A percentile compares a stretch with the other conserved stretches of the same genome.
phyloP scores from a whole-genome alignment of 1,140 invertebrate species.

The Vanessa atalanta region DNA sequence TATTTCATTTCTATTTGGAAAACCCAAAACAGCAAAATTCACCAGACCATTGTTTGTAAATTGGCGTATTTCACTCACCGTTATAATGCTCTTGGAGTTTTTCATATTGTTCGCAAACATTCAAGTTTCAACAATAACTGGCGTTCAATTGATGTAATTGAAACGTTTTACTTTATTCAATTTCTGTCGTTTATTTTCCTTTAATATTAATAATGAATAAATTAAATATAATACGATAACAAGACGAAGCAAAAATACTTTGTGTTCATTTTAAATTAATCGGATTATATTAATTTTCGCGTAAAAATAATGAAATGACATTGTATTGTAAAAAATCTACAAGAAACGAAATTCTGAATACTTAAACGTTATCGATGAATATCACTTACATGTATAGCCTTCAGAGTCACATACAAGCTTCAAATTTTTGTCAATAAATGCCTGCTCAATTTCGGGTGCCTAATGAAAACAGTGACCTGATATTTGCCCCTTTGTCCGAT shows the following conservation, averaged over 20 bases:
- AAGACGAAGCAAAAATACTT: too few relatives aligned
- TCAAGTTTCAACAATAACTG: conserved; percentile 36
- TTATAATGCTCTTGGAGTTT: conserved; percentile 32
- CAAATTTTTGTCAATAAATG: background rate
- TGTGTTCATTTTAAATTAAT: too few relatives aligned
- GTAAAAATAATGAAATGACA: too few relatives aligned
- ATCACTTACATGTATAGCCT: too few relatives aligned
- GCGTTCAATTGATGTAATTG: conserved; percentile 31
- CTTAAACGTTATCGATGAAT: too few relatives aligned
- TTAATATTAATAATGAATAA: background rate
- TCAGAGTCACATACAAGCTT: background rate
- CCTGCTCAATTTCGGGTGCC: conserved; percentile 19
- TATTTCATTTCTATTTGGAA: conserved; percentile 28
- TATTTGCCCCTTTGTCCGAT: conserved; percentile 33
- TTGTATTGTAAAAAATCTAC: too few relatives aligned
- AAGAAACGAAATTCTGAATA: too few relatives aligned
- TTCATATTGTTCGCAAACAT: conserved; percentile 35
- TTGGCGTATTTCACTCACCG: conserved; percentile 35
- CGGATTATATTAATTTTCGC: too few relatives aligned
- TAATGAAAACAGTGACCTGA: conserved; percentile 37
- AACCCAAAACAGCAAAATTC: conserved; percentile 32
- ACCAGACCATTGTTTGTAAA: conserved; percentile 32
- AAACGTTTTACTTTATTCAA: conserved; percentile 23
- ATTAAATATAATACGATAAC: too few relatives aligned
- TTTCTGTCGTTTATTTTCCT: conserved; percentile 10